Conservation (phyloP, 2,113 vertebrate species). For the Phrynosoma blainvillii region DNA sequence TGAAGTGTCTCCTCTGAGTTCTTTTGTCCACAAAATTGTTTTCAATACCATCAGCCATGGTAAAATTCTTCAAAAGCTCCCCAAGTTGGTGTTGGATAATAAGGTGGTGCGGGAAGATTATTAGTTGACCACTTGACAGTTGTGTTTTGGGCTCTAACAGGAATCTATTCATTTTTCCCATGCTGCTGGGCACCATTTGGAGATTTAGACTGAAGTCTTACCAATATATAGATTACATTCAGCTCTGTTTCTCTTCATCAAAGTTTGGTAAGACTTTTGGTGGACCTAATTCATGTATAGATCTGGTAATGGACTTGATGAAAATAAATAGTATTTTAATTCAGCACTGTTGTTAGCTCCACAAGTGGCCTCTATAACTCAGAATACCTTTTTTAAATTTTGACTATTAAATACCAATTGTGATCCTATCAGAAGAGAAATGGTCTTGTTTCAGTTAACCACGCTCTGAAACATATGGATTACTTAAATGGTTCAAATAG, state of each 20-base stretch:
- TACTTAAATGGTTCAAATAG: no score
- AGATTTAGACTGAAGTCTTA: neutral
- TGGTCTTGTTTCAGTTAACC: no score
- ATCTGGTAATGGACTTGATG: neutral
- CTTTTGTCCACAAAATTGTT: neutral
- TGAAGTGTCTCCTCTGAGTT: neutral
- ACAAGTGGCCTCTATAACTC: neutral
- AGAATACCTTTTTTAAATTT: neutral
- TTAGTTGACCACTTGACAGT: neutral
- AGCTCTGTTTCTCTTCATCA: neutral
- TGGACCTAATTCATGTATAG: neutral
- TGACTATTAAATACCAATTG: neutral
- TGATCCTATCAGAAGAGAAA: neutral
- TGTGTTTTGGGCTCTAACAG: neutral
- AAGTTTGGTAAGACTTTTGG: neutral
- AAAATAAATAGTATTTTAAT: neutral
- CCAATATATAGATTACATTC: neutral
- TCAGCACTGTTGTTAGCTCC: neutral
- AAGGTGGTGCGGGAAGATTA: neutral
- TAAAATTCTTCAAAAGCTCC: neutral
- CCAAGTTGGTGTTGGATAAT: neutral
- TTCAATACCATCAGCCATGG: neutral
- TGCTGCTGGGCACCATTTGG: neutral
- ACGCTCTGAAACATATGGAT: no score
- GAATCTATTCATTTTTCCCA: neutral